A percentile compares a stretch with the other conserved stretches of the same genome.
phyloP scores from a whole-genome alignment of 2,113 vertebrate species.

The Pundamilia nyererei region DNA sequence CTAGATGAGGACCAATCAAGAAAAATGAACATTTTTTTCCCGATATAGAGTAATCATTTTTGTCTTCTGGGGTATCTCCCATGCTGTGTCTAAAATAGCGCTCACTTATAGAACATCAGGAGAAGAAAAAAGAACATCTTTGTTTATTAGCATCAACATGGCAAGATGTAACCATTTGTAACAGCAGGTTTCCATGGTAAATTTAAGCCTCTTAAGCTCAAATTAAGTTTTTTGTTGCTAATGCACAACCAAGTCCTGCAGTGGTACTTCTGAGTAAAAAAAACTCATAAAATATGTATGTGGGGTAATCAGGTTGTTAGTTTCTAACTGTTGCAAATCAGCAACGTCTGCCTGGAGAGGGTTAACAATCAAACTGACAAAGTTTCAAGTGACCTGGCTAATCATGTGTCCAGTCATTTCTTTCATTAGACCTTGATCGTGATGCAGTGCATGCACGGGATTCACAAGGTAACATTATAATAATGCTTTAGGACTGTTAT shows the following conservation, averaged over 20 bases:
- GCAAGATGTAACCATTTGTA: not conserved
- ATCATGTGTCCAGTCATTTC: not conserved
- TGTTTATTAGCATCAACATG: not conserved
- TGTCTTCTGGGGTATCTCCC: not conserved
- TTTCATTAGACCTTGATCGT: not conserved
- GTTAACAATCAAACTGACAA: not conserved
- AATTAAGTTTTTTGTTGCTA: not conserved
- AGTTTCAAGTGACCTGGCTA: not conserved
- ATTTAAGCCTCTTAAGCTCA: not conserved
- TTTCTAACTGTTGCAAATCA: not conserved
- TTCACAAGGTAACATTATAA: not conserved
- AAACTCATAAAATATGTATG: not conserved
- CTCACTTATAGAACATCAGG: not conserved
- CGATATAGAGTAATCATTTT: not conserved
- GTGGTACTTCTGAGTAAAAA: not conserved
- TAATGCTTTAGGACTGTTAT: not conserved
- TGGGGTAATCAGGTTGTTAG: not conserved
- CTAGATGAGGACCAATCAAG: not conserved
- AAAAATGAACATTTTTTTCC: not conserved
- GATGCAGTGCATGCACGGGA: not conserved
- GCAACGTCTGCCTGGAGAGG: not conserved
- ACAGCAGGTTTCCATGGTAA: not conserved
- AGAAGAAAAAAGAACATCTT: not conserved
- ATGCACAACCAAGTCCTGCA: not conserved
- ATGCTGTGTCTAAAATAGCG: constrained; percentile 17